phyloP scores from a whole-genome alignment of 2,888 invertebrate species.

The Lepidocyrtoides sp. region DNA sequence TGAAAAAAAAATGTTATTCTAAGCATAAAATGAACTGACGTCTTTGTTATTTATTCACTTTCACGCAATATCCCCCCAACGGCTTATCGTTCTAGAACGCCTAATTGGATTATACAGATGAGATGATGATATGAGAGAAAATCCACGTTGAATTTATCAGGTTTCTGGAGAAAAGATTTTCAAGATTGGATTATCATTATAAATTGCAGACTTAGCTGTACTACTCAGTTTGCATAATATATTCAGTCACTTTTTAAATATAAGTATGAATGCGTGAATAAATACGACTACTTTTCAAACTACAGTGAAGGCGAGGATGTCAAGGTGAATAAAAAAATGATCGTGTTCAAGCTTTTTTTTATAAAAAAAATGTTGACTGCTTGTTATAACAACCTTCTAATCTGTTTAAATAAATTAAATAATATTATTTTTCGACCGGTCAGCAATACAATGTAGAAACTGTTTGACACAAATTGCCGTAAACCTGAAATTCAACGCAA shows the following conservation, averaged over 20 bases:
- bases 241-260: no score
- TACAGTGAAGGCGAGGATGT: no score
- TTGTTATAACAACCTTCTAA: no score
- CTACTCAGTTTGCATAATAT: background rate
- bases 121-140: slow-evolving; percentile 10
- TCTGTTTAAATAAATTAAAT: no score
- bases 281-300: no score
- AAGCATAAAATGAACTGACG: slow-evolving; percentile 12
- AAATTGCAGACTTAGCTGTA: background rate
- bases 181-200: background rate
- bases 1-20: slow-evolving; percentile 5
- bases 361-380: no score
- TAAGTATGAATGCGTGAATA: background rate
- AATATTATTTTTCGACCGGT: no score
- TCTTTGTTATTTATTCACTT: slow-evolving; percentile 32
- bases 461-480: no score
- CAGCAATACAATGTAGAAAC: no score
- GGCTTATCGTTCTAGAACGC: slow-evolving; percentile 5
- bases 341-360: no score
- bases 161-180: slow-evolving; percentile 6
- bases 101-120: slow-evolving; percentile 44
- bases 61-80: slow-evolving; percentile 21
- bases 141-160: slow-evolving; percentile 21
- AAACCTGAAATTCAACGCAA: no score
- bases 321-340: no score